Evolutionary conservation across 2,797 vertebrate species (phyloP), one percentile per base, ranked within the genome.

Genomic region (Siniperca scherzeri): DNA sequence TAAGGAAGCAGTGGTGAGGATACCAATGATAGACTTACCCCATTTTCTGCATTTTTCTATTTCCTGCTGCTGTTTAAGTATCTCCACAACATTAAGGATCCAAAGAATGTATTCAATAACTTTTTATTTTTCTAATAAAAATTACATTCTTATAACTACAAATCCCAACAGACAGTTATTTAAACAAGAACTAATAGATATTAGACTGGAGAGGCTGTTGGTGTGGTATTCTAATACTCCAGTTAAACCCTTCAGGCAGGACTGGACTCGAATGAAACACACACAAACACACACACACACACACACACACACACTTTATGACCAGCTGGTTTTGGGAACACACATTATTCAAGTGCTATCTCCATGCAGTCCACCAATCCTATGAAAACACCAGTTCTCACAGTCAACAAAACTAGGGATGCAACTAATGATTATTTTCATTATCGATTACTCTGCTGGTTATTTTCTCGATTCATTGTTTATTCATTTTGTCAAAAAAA

Each of bases 241-340:
- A 50, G 36, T 33, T 62, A 21, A 65, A 61, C 44, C n/a, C 72
- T 77, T 74, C 33, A 61, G 56, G 9, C 83, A 80, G 70, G 83
- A 40, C 57, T 59, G 21, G 42, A 82, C 78, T 50, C 44, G 83
- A 42, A 40, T n/a, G 16, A 27, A 42, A 67, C 40, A 52, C 66
- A 25, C 52, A 56, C 38, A 25, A 40, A 13, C 22, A 69, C 30
- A 65, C 10, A 60, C 25, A 16, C 57, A 10, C 30, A 30, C 56
- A 59, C 56, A 30, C 56, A 60, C 57, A 67, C 40, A 25, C 53
- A 57, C 33, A 33, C 52, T 67, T 64, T 52, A 48, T 22, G 55
- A 66, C 38, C 40, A 10, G 25, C 16, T 61, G 55, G 44, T 33
- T 40, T 74, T 61, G 25, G 27, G 11, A 50, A 33, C 33, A 57